Percentiles rank a stretch among this genome's conserved stretches.
These are phyloP conservation scores for Darevskia mixta DNA, from an alignment of 2,797 vertebrate genomes.

Conservation along the genomic window DNA sequence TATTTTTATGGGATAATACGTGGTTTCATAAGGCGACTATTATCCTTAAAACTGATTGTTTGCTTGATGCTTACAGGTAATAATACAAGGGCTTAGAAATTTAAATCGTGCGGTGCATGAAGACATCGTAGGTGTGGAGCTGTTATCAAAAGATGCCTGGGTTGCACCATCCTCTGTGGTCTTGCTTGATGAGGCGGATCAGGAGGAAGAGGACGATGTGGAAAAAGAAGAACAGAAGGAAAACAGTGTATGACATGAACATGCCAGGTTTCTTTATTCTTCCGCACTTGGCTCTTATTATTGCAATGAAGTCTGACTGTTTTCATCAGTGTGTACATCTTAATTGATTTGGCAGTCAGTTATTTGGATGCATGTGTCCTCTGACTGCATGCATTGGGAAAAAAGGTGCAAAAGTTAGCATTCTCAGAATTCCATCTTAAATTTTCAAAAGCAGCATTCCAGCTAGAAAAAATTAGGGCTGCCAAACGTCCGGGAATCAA, in stretches of 20 bases:
- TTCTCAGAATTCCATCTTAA: neutral
- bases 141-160: constrained; percentile 88
- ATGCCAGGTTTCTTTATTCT: neutral
- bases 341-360: neutral
- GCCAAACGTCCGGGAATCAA: too few species aligned
- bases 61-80: constrained; percentile 81
- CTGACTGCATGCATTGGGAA: too few species aligned
- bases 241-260: constrained; percentile 77
- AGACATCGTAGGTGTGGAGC: constrained; percentile 92
- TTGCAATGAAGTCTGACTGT: neutral
- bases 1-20: neutral
- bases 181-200: constrained; percentile 89
- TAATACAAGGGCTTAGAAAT: constrained; percentile 93
- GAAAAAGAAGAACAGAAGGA: constrained; percentile 88
- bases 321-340: neutral
- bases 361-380: neutral
- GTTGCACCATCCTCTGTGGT: constrained; percentile 90
- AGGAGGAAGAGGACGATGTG: constrained; percentile 83
- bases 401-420: neutral
- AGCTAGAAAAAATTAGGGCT: too few species aligned
- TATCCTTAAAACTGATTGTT: constrained; percentile 34
- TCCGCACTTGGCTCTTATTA: neutral
- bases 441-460: too few species aligned
- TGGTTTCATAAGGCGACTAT: neutral
- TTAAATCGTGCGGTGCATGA: constrained; percentile 94